These are phyloP conservation scores for Diogma glabrata DNA, from an alignment of 2,888 invertebrate genomes.

Conservation along the genomic window DNA sequence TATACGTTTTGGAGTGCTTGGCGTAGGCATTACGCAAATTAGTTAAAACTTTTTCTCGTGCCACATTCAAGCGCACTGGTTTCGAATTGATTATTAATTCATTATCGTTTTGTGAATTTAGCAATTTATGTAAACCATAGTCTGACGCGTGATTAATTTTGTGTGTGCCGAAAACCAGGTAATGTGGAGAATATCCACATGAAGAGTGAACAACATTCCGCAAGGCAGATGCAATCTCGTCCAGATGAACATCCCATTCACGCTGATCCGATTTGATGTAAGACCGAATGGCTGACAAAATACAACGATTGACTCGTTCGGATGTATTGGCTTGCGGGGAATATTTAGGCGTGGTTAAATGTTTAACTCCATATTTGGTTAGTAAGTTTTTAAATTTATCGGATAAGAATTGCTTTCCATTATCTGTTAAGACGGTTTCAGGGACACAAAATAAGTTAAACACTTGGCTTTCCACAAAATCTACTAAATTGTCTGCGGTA, in stretches of 20 bases:
- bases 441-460: too few relatives aligned
- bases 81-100: neutral
- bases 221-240: neutral
- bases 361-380: too few relatives aligned
- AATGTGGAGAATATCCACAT: neutral
- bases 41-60: neutral
- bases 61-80: neutral
- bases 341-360: too few relatives aligned
- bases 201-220: neutral
- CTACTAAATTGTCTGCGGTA: neutral
- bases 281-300: neutral
- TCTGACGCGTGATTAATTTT: neutral
- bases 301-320: neutral
- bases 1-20: neutral
- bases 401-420: neutral
- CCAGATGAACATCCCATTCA: neutral
- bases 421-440: too few relatives aligned
- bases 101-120: neutral
- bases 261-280: neutral
- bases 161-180: neutral
- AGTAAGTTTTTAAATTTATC: neutral
- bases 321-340: neutral
- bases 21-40: neutral
- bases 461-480: neutral
- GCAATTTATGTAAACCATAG: neutral